These are phyloP conservation scores for Archegozetes longisetosus DNA, from an alignment of 1,140 invertebrate species.

Conservation along the genomic window DNA sequence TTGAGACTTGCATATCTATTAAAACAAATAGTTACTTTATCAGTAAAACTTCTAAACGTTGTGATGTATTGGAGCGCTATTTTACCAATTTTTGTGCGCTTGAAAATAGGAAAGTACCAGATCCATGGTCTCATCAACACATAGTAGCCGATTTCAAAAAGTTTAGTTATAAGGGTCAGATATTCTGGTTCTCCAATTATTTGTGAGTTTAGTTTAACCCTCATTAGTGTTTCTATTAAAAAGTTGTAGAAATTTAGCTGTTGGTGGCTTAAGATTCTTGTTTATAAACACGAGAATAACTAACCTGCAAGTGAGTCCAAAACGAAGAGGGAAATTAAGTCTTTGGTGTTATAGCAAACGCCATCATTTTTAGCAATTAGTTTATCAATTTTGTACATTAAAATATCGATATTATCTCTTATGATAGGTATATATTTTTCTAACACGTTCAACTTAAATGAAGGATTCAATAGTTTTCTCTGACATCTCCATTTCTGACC, in stretches of 20 bases:
- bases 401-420: neutral
- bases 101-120: neutral
- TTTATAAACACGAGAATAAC: too few species aligned
- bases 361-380: slow-evolving; percentile 2
- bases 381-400: neutral
- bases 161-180: neutral
- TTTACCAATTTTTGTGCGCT: neutral
- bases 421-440: slow-evolving; percentile 1
- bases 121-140: slow-evolving; percentile 4
- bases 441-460: slow-evolving; percentile 3
- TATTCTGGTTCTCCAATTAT: slow-evolving; percentile 5
- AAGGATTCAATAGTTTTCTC: neutral
- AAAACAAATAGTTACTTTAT: neutral
- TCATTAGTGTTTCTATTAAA: slow-evolving; percentile 7
- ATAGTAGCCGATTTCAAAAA: slow-evolving; percentile 4
- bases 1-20: neutral
- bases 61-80: neutral
- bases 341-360: neutral
- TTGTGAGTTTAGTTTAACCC: slow-evolving; percentile 6
- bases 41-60: neutral
- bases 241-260: neutral
- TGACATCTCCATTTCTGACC: neutral
- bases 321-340: slow-evolving; percentile 3
- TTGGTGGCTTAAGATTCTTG: too few species aligned
- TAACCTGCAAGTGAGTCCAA: slow-evolving; percentile 2